A percentile compares a stretch with the other conserved stretches of the same genome.
phyloP scores from a whole-genome alignment of 2,888 invertebrate species.

The Cephus rjabovi region DNA sequence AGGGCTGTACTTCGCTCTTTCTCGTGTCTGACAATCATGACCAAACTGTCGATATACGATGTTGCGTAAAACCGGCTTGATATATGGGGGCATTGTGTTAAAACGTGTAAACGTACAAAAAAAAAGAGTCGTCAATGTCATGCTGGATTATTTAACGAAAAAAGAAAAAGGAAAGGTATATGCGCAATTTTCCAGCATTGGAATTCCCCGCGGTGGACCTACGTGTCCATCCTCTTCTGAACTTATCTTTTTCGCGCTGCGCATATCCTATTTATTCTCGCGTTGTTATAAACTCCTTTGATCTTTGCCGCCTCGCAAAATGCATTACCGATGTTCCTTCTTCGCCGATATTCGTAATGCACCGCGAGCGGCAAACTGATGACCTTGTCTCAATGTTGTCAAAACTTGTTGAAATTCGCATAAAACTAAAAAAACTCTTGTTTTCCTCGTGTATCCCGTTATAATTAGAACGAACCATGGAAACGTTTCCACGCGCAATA shows the following conservation, averaged over 20 bases:
- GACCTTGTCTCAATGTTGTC: background rate
- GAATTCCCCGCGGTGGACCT: background rate
- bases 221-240: background rate
- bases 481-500: background rate
- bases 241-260: background rate
- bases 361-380: background rate
- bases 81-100: background rate
- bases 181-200: background rate
- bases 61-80: background rate
- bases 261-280: background rate
- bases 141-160: background rate
- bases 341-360: background rate
- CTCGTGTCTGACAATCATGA: background rate
- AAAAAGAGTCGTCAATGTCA: too few species aligned
- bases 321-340: background rate
- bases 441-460: background rate
- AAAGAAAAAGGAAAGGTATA: background rate
- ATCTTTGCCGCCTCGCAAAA: background rate
- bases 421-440: background rate
- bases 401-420: background rate
- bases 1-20: background rate
- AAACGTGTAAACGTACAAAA: too few species aligned
- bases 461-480: background rate
- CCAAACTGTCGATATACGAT: background rate
- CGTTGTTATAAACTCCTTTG: background rate